Evolutionary conservation across 2,113 vertebrate species (phyloP).

Genomic region (Toxotes jaculatrix): DNA sequence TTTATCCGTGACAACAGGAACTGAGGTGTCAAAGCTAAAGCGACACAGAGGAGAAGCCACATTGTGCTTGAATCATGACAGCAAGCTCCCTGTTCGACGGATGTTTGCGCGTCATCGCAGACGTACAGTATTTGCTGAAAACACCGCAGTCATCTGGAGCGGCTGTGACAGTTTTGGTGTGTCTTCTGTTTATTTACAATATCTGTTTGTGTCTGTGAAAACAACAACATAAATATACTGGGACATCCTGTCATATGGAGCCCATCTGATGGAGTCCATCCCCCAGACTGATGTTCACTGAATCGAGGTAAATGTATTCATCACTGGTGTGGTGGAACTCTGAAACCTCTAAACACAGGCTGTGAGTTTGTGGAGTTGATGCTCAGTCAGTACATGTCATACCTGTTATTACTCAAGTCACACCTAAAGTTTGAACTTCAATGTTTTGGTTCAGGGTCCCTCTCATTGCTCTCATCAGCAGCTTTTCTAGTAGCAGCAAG

Average conservation of each 20-base stretch:
- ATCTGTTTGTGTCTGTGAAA: slow-evolving; percentile 20
- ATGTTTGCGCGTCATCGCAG: slow-evolving; percentile 25
- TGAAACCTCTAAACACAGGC: neutral
- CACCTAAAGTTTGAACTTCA: neutral
- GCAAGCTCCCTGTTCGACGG: slow-evolving; percentile 17
- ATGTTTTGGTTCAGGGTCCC: too few relatives aligned
- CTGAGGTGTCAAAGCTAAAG: slow-evolving; percentile 50
- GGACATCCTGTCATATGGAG: slow-evolving; percentile 43
- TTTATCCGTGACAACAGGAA: slow-evolving; percentile 58
- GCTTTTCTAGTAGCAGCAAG: too few relatives aligned
- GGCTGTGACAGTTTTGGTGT: slow-evolving; percentile 21
- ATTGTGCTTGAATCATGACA: slow-evolving; percentile 45
- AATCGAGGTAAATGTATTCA: slow-evolving; percentile 22
- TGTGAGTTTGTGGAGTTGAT: neutral
- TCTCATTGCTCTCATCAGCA: too few relatives aligned
- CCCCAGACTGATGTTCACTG: neutral
- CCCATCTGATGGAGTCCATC: slow-evolving; percentile 29
- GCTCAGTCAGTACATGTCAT: neutral
- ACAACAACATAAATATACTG: slow-evolving; percentile 13
- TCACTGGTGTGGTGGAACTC: neutral
- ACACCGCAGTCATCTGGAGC: slow-evolving; percentile 45
- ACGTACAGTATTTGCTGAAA: slow-evolving; percentile 29
- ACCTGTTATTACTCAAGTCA: neutral
- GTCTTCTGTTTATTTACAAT: slow-evolving; percentile 33
- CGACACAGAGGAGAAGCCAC: slow-evolving; percentile 34